These are phyloP conservation scores for Tylochromis polylepis DNA, from an alignment of 2,113 vertebrate species.

Conservation along the genomic window DNA sequence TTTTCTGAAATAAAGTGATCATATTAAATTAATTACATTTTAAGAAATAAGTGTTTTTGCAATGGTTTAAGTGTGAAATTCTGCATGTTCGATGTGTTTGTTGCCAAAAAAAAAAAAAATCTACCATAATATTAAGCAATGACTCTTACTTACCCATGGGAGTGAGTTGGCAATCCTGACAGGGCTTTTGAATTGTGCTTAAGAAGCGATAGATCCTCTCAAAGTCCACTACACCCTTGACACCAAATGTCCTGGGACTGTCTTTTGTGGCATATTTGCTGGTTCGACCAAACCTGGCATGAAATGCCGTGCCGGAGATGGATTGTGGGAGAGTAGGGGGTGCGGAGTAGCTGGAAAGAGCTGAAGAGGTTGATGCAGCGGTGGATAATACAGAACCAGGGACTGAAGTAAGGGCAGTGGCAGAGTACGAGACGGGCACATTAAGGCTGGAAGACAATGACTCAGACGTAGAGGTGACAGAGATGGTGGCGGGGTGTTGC, in stretches of 20 bases:
- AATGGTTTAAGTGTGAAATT: rapidly evolving
- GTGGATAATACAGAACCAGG: neutral
- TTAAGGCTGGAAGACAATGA: neutral
- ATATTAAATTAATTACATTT: no score
- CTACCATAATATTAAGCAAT: no score
- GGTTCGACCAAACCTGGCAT: neutral
- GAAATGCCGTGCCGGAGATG: rapidly evolving
- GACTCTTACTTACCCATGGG: constrained; percentile 66
- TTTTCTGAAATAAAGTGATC: no score
- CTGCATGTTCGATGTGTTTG: rapidly evolving
- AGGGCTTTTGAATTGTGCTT: constrained; percentile 5
- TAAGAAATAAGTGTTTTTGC: rapidly evolving
- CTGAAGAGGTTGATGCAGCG: neutral
- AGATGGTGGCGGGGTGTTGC: neutral
- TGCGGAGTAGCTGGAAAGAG: neutral
- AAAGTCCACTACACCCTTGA: constrained; percentile 56
- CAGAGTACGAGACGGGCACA: neutral
- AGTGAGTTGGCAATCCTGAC: constrained; percentile 31
- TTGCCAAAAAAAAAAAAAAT: rapidly evolving
- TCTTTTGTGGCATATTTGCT: neutral
- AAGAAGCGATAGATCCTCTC: constrained; percentile 72
- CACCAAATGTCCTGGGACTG: neutral
- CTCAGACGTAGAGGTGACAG: neutral
- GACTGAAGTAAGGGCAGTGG: neutral
- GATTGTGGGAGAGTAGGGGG: neutral